Percentiles rank a stretch among this genome's conserved stretches.
phyloP scores from a whole-genome alignment of 2,888 invertebrate species.

The Pachycephus smyrnensis region DNA sequence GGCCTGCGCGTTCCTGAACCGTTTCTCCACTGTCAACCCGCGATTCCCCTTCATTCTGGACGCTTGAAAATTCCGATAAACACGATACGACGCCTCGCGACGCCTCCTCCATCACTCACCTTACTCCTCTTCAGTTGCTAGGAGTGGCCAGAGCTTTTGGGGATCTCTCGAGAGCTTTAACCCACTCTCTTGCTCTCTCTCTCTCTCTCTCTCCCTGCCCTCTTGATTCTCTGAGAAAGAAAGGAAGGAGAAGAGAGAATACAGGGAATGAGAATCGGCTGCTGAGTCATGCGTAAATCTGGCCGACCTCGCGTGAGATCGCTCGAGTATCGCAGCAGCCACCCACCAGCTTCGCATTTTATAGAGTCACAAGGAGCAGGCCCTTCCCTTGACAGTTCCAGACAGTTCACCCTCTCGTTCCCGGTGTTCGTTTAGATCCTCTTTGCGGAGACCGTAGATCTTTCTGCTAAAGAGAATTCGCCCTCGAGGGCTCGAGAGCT shows the following conservation, averaged over 20 bases:
- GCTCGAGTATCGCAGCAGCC: background rate
- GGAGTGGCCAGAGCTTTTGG: slow-evolving; percentile 18
- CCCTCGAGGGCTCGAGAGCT: background rate
- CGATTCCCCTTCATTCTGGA: background rate
- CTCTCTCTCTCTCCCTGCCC: background rate
- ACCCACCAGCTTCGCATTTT: background rate
- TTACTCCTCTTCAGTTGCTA: background rate
- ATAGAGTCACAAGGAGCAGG: background rate
- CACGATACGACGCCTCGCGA: background rate
- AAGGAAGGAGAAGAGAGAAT: slow-evolving; percentile 17
- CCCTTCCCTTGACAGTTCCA: background rate
- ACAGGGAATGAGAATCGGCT: background rate
- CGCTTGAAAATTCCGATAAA: background rate
- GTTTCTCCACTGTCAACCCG: background rate
- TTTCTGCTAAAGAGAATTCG: background rate
- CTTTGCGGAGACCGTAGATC: background rate
- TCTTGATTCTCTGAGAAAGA: slow-evolving; percentile 25
- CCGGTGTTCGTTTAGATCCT: background rate
- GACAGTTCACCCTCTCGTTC: background rate
- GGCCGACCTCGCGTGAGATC: background rate
- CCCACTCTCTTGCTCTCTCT: background rate
- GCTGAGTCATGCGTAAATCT: background rate
- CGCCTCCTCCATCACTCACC: background rate
- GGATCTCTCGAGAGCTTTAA: slow-evolving; percentile 41
- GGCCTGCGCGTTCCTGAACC: background rate